A percentile compares a stretch with the other conserved stretches of the same genome.
Conservation (phyloP, 1,140 invertebrate species). For the Cotesia chilonis region DNA sequence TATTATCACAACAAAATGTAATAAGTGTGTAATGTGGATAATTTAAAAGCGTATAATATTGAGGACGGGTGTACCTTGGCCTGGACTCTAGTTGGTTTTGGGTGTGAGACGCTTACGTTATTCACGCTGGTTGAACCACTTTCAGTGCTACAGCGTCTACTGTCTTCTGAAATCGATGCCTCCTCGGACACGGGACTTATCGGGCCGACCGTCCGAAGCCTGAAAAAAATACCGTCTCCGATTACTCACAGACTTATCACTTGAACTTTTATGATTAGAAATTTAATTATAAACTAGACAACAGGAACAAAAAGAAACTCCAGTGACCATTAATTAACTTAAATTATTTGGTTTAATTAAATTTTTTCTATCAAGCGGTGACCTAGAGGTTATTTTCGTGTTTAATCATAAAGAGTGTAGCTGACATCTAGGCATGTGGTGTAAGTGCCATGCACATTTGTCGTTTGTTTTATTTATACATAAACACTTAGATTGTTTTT, state of each 20-base stretch:
- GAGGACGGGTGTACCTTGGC: conserved; percentile 46
- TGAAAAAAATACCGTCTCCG: conserved; percentile 38
- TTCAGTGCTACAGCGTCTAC: conserved; percentile 45
- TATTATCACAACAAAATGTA: conserved; percentile 29
- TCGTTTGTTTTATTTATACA: conserved; percentile 7
- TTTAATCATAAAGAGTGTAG: not conserved
- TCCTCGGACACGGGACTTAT: conserved; percentile 49
- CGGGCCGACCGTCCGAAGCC: conserved; percentile 50
- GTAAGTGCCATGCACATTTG: conserved; percentile 14
- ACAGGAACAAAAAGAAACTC: conserved; percentile 28
- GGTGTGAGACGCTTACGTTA: conserved; percentile 54
- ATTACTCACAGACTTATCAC: conserved; percentile 20
- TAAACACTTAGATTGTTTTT: not conserved
- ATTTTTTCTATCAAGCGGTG: conserved; percentile 8
- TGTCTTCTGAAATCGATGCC: conserved; percentile 50
- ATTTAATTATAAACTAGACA: conserved; percentile 14
- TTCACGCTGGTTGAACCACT: conserved; percentile 53
- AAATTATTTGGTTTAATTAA: not conserved
- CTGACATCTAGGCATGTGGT: not conserved
- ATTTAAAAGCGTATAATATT: conserved; percentile 27
- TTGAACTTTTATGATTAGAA: conserved; percentile 19
- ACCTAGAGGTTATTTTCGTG: not conserved
- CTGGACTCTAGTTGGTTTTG: conserved; percentile 50
- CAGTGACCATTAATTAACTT: conserved; percentile 3
- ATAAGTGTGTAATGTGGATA: conserved; percentile 4